A percentile compares a stretch with the other conserved stretches of the same genome.
Evolutionary conservation across 2,888 invertebrate species (phyloP).

Genomic region (Pherbina coryleti): DNA sequence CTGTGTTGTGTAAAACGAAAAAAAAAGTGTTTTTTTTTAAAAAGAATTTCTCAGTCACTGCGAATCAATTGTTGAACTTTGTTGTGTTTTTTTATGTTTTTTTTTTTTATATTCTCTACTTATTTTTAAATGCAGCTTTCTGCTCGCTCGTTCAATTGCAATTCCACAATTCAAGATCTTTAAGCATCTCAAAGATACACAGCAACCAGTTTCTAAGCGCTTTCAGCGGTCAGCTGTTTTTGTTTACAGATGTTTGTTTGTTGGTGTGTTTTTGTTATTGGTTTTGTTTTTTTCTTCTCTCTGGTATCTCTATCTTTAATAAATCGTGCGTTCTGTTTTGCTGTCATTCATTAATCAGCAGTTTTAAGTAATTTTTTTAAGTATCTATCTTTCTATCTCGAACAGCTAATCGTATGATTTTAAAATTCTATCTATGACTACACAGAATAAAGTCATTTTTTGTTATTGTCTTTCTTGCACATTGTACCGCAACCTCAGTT

Average conservation of each 20-base stretch:
- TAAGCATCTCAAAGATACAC: conserved; percentile 15
- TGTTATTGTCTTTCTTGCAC: no score
- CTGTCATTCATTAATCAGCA: neutral
- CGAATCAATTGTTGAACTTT: conserved; percentile 26
- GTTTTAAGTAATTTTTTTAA: no score
- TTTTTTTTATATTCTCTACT: neutral
- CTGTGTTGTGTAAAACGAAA: neutral
- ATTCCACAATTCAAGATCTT: conserved; percentile 10
- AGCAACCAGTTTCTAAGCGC: conserved; percentile 27
- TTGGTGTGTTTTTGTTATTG: conserved; percentile 24
- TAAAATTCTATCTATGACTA: no score
- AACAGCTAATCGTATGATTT: no score
- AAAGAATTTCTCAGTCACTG: conserved; percentile 16
- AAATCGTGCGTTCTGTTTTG: neutral
- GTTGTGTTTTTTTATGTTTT: neutral
- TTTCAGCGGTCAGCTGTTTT: conserved; percentile 33
- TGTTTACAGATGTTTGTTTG: conserved; percentile 38
- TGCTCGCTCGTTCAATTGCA: conserved; percentile 2
- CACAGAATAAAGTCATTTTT: no score
- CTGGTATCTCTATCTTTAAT: neutral
- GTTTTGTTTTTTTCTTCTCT: neutral
- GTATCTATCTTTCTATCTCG: no score
- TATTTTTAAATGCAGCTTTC: neutral
- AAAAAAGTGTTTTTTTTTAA: neutral
- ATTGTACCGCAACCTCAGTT: no score